Conservation (phyloP, 2,888 invertebrate genomes). For the Apotomis capreana region DNA sequence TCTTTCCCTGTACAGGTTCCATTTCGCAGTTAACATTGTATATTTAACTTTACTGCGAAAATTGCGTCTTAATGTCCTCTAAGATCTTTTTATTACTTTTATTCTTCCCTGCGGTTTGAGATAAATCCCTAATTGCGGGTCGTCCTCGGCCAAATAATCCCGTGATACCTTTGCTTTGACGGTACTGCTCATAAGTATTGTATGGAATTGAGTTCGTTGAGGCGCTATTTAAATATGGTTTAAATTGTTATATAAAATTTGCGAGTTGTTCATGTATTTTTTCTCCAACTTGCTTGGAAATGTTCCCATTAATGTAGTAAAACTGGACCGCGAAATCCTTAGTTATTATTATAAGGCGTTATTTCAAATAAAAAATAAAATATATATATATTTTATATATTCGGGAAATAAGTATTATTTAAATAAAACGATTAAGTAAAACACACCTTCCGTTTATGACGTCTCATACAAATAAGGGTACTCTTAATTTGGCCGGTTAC, state of each 20-base stretch:
- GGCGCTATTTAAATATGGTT: too few species aligned
- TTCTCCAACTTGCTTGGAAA: too few species aligned
- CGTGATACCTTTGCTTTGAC: neutral
- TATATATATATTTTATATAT: too few species aligned
- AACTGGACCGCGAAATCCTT: rapidly evolving
- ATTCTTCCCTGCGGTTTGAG: slow-evolving; percentile 6
- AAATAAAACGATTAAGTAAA: too few species aligned
- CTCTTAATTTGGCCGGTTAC: rapidly evolving
- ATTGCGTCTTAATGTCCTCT: slow-evolving; percentile 21
- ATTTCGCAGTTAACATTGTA: slow-evolving; percentile 2
- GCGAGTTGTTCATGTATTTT: too few species aligned
- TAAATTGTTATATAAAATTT: too few species aligned
- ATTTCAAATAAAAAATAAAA: too few species aligned
- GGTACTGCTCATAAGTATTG: neutral
- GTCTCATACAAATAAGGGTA: too few species aligned
- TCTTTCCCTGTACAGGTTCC: neutral
- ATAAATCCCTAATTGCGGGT: slow-evolving; percentile 25
- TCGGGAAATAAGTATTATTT: too few species aligned
- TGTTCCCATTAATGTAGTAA: rapidly evolving
- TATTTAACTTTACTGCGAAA: slow-evolving; percentile 24
- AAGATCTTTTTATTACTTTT: slow-evolving; percentile 23
- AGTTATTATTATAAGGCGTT: too few species aligned
- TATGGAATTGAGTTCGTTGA: neutral
- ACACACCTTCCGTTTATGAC: too few species aligned
- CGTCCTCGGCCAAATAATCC: slow-evolving; percentile 6